These are phyloP conservation scores for Tachina lurida DNA, from an alignment of 2,888 invertebrate genomes.

Conservation along the genomic window DNA sequence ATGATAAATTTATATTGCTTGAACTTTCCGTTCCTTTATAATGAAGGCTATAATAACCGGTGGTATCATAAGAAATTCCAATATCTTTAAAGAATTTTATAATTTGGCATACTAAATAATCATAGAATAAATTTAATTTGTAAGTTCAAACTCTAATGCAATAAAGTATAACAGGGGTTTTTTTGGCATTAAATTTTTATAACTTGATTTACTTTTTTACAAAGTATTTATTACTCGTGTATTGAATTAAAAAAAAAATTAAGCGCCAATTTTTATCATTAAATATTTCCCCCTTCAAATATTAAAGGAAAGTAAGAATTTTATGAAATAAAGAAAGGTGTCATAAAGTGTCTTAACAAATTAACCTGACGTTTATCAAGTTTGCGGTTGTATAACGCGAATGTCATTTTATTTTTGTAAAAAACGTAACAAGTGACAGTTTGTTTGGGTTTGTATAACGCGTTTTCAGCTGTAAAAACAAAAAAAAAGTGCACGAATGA, in stretches of 20 bases:
- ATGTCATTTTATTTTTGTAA: no score
- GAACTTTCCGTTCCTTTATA: not conserved
- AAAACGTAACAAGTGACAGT: no score
- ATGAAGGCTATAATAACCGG: not conserved
- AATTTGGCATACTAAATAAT: slow-evolving; percentile 15
- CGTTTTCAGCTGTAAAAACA: no score
- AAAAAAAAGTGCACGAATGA: no score
- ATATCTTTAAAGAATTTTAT: not conserved
- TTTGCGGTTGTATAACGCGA: no score
- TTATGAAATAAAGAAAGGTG: not conserved
- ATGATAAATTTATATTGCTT: not conserved
- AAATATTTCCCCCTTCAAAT: not conserved
- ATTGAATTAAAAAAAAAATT: not conserved
- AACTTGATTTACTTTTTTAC: not conserved
- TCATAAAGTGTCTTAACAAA: not conserved
- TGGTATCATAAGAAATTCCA: slow-evolving; percentile 26
- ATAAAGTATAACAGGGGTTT: slow-evolving; percentile 18
- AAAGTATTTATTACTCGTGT: not conserved
- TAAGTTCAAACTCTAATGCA: not conserved
- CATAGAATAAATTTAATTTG: slow-evolving; percentile 33
- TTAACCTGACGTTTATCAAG: no score
- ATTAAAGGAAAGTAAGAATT: not conserved
- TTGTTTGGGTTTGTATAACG: no score
- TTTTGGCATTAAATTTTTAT: slow-evolving; percentile 8
- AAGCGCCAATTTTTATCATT: not conserved